Evolutionary conservation across 1,140 invertebrate genomes (phyloP).

Genomic region (Drepana arcuata): DNA sequence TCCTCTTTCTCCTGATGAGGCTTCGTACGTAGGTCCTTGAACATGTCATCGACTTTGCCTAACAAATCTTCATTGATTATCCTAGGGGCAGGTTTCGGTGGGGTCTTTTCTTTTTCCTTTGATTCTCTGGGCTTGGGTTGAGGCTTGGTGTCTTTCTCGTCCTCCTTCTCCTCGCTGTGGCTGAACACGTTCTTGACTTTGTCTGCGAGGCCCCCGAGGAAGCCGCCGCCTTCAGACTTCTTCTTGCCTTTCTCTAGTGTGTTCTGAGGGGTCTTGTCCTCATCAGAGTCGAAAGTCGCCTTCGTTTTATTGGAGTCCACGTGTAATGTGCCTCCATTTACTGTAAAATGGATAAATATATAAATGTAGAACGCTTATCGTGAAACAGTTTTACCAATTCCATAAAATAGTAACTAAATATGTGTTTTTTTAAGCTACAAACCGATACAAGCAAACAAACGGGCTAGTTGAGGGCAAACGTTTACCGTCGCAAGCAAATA

Average conservation of each 20-base stretch:
- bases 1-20: slow-evolving; percentile 45
- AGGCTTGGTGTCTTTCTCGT: slow-evolving; percentile 19
- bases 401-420: too few species aligned
- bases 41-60: slow-evolving; percentile 68
- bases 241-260: slow-evolving; percentile 62
- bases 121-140: slow-evolving; percentile 47
- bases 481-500: too few species aligned
- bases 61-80: slow-evolving; percentile 63
- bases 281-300: slow-evolving; percentile 68
- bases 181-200: slow-evolving; percentile 59
- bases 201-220: slow-evolving; percentile 53
- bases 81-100: slow-evolving; percentile 57
- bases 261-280: slow-evolving; percentile 64
- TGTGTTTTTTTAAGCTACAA: too few species aligned
- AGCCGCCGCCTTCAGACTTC: slow-evolving; percentile 45
- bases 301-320: slow-evolving; percentile 62
- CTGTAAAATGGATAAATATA: slow-evolving; percentile 1
- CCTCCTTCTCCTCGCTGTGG: slow-evolving; percentile 50
- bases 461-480: too few species aligned
- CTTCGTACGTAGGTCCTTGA: slow-evolving; percentile 56
- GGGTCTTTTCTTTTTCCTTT: slow-evolving; percentile 36
- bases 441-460: too few species aligned
- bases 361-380: too few species aligned
- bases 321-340: slow-evolving; percentile 39
- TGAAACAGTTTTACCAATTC: too few species aligned